Evolutionary conservation across 1,140 invertebrate genomes (phyloP), one percentile per base, ranked within the genome.

Genomic region (Neodiprion lecontei): DNA sequence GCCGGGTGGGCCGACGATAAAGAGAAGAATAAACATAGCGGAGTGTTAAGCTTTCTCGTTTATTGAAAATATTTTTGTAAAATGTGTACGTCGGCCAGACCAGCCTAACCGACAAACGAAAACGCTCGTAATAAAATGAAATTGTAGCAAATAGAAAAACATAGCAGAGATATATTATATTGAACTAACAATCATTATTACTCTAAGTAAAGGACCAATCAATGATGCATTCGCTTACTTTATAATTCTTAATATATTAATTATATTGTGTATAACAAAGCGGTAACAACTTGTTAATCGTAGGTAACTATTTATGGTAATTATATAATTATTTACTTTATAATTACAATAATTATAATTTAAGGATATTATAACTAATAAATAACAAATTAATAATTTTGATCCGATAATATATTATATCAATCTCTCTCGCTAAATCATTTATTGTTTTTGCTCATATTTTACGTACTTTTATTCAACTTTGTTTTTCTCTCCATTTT

Each of bases 181-280:
- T 61, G 53, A 61, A 61, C 53, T 61, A 61, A 81, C 80, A 81
- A 74, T 74, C 68, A 74, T 74, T 61, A 75, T 71, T 75, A 48
- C 70, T 67, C 74, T 69, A 23, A 83, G 80, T 84, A 85, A 82
- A 85, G 81, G 79, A 84, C 83, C 78, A 85, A 87, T 85, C 79
- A 86, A 85, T 79, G 81, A 85, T 84, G 84, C 78, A 82, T 82
- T 82, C 80, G 80, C 80, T 85, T 84, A 81, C 79, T 81, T 76
- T 82, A 83, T 85, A 84, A 85, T 85, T 40, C 79, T 84, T 86
- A 83, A 77, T 86, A 84, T 84, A 85, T 86, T 85, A 85, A 85
- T 86, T 85, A 86, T 85, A 86, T 86, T 81, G 84, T 86, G 84
- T 86, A 86, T 86, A 86, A 86, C 84, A 86, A 86, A 86, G 85